Base-by-base conservation (phyloP, 2,797 vertebrate genomes). In the Eremophila alpestris region DNA sequence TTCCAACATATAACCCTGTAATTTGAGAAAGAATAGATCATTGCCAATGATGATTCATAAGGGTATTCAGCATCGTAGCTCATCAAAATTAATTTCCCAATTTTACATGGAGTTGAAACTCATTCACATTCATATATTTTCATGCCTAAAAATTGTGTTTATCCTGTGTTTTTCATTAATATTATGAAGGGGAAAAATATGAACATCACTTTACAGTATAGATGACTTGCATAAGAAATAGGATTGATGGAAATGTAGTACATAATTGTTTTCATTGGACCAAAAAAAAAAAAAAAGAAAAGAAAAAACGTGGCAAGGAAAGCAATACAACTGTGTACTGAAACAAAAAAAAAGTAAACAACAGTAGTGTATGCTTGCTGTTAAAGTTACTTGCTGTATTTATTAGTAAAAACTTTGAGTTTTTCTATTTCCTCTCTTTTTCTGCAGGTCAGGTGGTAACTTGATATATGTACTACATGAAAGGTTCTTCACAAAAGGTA, bases 21-120 rank as follows among this genome's bases (percentile, higher is more conserved):
- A 93, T 89, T 91, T 87, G 24, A 90, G 63, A 68, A 87, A 91
- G 71, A 81, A 83, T 63, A 74, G 26, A 43, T 67, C 29, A 84
- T 93, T 83, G 79, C 21, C 71, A 85, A 13, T 36, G 9, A 65
- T 56, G 81, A 85, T 87, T 93, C 41, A 49, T 73, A 38, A 86
- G 20, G 38, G 34, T 16, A 63, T 90, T 95, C 49, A 87, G 7
- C n/a, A 58, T 77, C 48, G 58, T 51, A 82, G 59, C 43, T 94
- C 60, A 70, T 76, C 26, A 82, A 83, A 77, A 87, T 76, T 79
- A 91, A 89, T 77, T 96, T 83, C 16, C 16, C 17, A 80, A 0
- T 60, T 79, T 96, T 68, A 75, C 63, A 65, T 49, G 29, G n/a
- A 70, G 19, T 63, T 89, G 65, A 77, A 87, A 43, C 18, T 49